Evolutionary conservation across 2,888 invertebrate species (phyloP).

Genomic region (Dynastes maya): DNA sequence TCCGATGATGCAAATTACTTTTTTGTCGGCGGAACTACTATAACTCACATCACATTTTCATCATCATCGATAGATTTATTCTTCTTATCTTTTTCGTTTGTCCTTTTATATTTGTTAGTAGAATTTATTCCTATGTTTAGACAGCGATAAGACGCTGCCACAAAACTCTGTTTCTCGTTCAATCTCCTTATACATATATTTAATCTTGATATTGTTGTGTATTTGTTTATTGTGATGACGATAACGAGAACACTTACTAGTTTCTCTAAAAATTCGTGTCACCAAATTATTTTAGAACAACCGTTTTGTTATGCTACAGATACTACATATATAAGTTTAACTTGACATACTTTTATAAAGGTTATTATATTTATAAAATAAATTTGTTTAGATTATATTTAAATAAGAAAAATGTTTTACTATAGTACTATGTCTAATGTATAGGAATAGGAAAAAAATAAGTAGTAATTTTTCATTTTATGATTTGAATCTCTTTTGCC

Average conservation of each 20-base stretch:
- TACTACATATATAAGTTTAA: not conserved
- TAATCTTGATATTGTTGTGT: constrained; percentile 37
- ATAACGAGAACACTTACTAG: constrained; percentile 23
- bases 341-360: not conserved
- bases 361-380: not conserved
- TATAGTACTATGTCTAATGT: not conserved
- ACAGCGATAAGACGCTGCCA: constrained; percentile 25
- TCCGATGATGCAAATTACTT: not conserved
- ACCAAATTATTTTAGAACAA: constrained; percentile 5
- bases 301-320: not conserved
- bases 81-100: constrained; percentile 44
- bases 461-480: not conserved
- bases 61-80: constrained; percentile 39
- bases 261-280: constrained; percentile 19
- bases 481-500: no score
- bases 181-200: constrained; percentile 29
- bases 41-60: constrained; percentile 16
- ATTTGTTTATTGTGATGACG: constrained; percentile 16
- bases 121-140: constrained; percentile 32
- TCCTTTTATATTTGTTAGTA: constrained; percentile 33
- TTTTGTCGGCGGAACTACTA: not conserved
- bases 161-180: constrained; percentile 29
- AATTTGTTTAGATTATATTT: not conserved
- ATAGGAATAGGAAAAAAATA: not conserved
- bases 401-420: not conserved